Base-by-base conservation (phyloP, 2,797 vertebrate genomes). In the Otus scops region DNA sequence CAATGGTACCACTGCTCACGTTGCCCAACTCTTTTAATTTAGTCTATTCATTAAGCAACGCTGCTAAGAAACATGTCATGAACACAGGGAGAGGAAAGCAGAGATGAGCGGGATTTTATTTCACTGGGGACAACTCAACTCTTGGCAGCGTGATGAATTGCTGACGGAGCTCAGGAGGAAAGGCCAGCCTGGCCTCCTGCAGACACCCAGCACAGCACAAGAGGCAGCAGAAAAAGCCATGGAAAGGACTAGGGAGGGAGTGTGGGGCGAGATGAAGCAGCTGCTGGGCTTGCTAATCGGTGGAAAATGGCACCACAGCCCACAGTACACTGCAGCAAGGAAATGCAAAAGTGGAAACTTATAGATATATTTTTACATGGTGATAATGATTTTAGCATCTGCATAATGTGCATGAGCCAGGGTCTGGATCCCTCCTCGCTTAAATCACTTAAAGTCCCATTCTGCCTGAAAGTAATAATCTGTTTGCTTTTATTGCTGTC, bases 351-450 rank as follows among this genome's bases (percentile, higher is more conserved):
- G 73, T 96, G 90, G 92, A 97, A 97, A 96, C 70, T 82, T 86
- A 51, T 1, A 94, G 80, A 90, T 88, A 36, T 92, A 96, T 97
- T 96, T 97, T 96, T 85, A 93, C 53, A 61, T 32, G 32, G 67
- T 4, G 2, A 75, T 95, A 93, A 97, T 97, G 95, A 91, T 93
- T 97, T 92, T 97, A 94, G 84, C 96, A 96, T 97, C 95, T 96
- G 96, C 82, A 64, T 51, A 65, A 83, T 0, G 6, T 27, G 8
- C 65, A 45, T 4, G 24, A 91, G 93, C 95, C 96, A 96, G 76
- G 67, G 68, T 56, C 89, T 81, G 81, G 43, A 95, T 90, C 89
- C 41, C 68, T 73, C 23, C 64, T 83, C 11, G 0, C 69, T 92
- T 94, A 89, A 96, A 94, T 88, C 75, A 94, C 34, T 95, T 73